Percentiles rank a stretch among this genome's conserved stretches.
These are phyloP conservation scores for Eutrigla gurnardus DNA, from an alignment of 2,797 vertebrate genomes.

Conservation along the genomic window DNA sequence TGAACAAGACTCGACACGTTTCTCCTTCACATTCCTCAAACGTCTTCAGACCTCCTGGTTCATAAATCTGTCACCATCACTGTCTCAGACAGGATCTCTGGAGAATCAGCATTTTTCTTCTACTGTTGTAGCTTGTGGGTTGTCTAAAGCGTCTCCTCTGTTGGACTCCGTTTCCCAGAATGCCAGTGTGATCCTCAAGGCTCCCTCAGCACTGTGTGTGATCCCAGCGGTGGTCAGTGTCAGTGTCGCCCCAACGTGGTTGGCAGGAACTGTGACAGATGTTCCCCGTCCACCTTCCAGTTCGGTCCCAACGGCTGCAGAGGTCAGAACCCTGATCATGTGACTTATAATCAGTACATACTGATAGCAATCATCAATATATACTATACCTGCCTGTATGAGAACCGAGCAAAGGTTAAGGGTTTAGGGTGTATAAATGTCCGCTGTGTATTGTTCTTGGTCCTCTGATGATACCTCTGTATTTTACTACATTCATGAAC, in stretches of 20 bases:
- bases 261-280: slow-evolving; percentile 91
- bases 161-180: slow-evolving; percentile 79
- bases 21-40: slow-evolving; percentile 28
- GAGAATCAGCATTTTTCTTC: background rate
- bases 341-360: background rate
- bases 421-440: too few relatives aligned
- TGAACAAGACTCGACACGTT: slow-evolving; percentile 32
- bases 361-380: background rate
- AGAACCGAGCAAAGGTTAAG: background rate
- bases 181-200: slow-evolving; percentile 96
- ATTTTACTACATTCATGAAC: background rate
- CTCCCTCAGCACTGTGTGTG: slow-evolving; percentile 93
- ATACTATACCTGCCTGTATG: background rate
- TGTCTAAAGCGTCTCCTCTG: slow-evolving; percentile 2
- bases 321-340: slow-evolving; percentile 63
- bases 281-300: slow-evolving; percentile 91
- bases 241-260: slow-evolving; percentile 92
- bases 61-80: slow-evolving; percentile 25
- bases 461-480: slow-evolving; percentile 1
- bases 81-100: background rate
- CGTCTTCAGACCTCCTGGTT: background rate
- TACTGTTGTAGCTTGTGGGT: background rate
- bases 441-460: background rate
- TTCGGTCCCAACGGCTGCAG: slow-evolving; percentile 95
- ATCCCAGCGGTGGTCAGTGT: slow-evolving; percentile 94